Conservation (phyloP, 2,797 vertebrate species). For the Gadopsis bispinosus region DNA sequence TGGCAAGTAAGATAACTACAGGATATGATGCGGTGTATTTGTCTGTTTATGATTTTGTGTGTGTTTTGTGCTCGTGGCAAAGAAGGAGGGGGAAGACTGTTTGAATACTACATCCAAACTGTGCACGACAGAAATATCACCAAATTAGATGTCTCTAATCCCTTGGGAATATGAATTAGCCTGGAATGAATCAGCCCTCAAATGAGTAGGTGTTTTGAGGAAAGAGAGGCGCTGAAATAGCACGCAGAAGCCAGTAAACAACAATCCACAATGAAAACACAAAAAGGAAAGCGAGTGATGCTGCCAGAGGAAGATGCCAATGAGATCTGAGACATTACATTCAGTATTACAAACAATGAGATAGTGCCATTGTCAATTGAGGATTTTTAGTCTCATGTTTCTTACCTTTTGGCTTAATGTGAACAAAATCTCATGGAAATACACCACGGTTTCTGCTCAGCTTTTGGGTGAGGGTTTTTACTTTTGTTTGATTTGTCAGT, state of each 20-base stretch:
- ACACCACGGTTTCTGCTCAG: constrained; percentile 53
- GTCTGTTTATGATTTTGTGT: constrained; percentile 31
- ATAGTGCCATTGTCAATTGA: constrained; percentile 68
- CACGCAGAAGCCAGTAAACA: constrained; percentile 78
- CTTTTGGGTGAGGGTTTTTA: constrained; percentile 55
- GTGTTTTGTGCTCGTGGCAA: constrained; percentile 70
- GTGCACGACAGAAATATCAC: constrained; percentile 84
- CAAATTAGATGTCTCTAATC: constrained; percentile 86
- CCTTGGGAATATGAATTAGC: constrained; percentile 84
- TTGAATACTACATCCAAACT: constrained; percentile 83
- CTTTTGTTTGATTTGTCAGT: constrained; percentile 66
- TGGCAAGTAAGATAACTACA: constrained; percentile 60
- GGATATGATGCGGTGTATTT: constrained; percentile 58
- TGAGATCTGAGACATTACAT: constrained; percentile 81
- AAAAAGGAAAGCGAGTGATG: constrained; percentile 72
- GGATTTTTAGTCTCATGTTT: constrained; percentile 69
- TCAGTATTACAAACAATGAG: constrained; percentile 78
- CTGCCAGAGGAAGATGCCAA: constrained; percentile 82
- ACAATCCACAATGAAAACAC: constrained; percentile 84
- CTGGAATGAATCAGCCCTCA: constrained; percentile 82
- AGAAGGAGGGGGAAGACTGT: constrained; percentile 72
- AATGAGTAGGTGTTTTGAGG: constrained; percentile 86
- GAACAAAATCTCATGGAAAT: constrained; percentile 61
- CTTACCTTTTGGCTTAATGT: constrained; percentile 78
- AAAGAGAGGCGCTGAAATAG: constrained; percentile 80